Conservation (phyloP, 1,140 invertebrate genomes). For the Apis laboriosa region DNA sequence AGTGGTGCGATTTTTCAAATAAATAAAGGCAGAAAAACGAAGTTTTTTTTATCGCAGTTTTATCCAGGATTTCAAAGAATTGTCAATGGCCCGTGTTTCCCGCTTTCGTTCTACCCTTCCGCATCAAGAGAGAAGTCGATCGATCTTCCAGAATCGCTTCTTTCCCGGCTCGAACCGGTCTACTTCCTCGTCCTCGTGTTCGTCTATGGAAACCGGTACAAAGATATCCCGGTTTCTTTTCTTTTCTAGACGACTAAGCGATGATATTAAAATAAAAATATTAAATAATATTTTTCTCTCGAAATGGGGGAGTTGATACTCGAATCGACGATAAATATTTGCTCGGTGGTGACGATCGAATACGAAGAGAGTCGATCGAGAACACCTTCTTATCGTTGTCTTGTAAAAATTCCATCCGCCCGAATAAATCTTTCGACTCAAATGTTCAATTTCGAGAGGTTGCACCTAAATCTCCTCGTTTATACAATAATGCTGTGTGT, state of each 20-base stretch:
- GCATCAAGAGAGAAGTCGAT: constrained; percentile 1
- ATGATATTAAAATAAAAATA: too few species aligned
- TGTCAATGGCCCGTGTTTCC: constrained; percentile 37
- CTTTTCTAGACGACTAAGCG: constrained; percentile 1
- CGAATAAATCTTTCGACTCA: background rate
- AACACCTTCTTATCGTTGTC: background rate
- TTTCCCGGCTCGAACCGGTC: background rate
- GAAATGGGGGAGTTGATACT: background rate
- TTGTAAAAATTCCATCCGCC: background rate
- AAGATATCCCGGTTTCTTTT: accelerated
- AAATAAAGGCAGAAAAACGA: background rate
- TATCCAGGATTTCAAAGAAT: constrained; percentile 53
- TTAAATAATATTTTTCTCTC: constrained; percentile 37
- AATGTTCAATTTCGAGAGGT: background rate
- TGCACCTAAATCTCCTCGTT: background rate
- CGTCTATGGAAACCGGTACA: background rate
- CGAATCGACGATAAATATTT: constrained; percentile 40
- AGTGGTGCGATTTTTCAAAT: constrained; percentile 43
- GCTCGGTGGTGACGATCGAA: background rate
- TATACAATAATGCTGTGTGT: too few species aligned
- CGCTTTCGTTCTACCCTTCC: constrained; percentile 17
- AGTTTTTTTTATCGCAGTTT: constrained; percentile 50
- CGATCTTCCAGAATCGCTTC: constrained; percentile 10
- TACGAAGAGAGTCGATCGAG: background rate
- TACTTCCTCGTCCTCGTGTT: background rate